phyloP scores from a whole-genome alignment of 2,888 invertebrate genomes.

The Amblyjoppa fuscipennis region DNA sequence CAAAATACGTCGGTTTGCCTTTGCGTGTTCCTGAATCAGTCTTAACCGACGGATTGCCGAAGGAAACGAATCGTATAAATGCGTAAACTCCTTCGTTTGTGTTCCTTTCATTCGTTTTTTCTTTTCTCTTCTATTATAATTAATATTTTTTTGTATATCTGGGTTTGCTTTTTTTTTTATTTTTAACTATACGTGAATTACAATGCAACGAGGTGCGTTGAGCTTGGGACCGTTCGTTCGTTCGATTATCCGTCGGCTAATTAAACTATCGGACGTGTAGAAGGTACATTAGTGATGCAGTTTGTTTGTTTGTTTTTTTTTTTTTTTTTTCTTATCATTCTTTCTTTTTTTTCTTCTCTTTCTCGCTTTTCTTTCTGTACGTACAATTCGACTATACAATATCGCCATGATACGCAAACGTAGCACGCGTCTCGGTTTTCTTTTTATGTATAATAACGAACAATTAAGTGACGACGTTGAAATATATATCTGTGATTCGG shows the following conservation, averaged over 20 bases:
- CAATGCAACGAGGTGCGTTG: slow-evolving; percentile 30
- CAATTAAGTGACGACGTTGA: slow-evolving; percentile 62
- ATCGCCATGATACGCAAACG: slow-evolving; percentile 51
- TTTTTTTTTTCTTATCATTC: slow-evolving; percentile 10
- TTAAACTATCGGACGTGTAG: slow-evolving; percentile 72
- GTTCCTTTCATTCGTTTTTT: neutral
- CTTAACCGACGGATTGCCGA: slow-evolving; percentile 80
- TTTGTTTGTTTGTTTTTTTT: slow-evolving; percentile 40
- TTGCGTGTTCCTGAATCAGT: slow-evolving; percentile 79
- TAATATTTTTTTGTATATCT: slow-evolving; percentile 25
- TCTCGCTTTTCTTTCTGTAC: slow-evolving; percentile 32
- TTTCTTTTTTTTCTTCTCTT: neutral
- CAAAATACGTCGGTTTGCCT: slow-evolving; percentile 80
- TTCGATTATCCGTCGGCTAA: slow-evolving; percentile 79
- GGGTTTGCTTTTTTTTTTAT: slow-evolving; percentile 12
- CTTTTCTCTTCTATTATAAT: slow-evolving; percentile 16
- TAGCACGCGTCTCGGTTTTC: slow-evolving; percentile 37
- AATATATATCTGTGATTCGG: slow-evolving; percentile 48
- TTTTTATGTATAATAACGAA: slow-evolving; percentile 46
- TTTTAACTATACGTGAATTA: slow-evolving; percentile 20
- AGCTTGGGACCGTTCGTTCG: slow-evolving; percentile 55
- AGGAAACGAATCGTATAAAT: slow-evolving; percentile 55
- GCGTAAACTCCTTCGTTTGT: slow-evolving; percentile 29
- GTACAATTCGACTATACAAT: slow-evolving; percentile 55
- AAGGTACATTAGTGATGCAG: slow-evolving; percentile 74